A percentile compares a stretch with the other conserved stretches of the same genome.
Conservation (phyloP, 1,140 invertebrate genomes). For the Schlechtendalia chinensis region DNA sequence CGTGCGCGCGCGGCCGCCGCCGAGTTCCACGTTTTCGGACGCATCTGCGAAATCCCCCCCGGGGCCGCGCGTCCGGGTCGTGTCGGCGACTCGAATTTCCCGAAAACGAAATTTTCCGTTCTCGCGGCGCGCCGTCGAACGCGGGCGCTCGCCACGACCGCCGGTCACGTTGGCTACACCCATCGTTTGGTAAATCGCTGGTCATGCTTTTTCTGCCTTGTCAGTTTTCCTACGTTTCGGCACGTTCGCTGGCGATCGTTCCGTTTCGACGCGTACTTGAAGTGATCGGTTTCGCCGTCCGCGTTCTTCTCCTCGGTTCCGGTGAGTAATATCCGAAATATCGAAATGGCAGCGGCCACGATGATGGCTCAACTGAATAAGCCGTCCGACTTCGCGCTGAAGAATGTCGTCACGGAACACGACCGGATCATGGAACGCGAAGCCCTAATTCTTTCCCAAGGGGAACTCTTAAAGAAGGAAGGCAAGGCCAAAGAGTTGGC, state of each 20-base stretch:
- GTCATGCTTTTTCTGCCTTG: conserved; percentile 46
- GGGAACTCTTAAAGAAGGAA: conserved; percentile 85
- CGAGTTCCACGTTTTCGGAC: background rate
- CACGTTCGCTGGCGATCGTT: background rate
- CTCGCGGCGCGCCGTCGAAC: no score
- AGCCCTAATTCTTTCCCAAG: conserved; percentile 84
- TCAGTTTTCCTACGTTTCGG: background rate
- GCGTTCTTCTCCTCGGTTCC: no score
- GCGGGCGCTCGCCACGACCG: no score
- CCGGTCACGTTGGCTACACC: conserved; percentile 21
- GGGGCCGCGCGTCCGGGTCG: no score
- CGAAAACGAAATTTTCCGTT: no score
- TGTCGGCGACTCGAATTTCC: no score
- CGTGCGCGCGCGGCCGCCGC: background rate
- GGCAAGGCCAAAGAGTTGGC: conserved; percentile 91
- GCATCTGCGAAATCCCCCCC: background rate
- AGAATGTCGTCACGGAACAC: conserved; percentile 64
- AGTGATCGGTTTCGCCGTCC: background rate
- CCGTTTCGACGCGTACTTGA: background rate
- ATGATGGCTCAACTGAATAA: conserved; percentile 76
- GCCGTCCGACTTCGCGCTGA: conserved; percentile 52
- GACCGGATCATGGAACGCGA: conserved; percentile 85
- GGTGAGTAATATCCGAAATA: background rate
- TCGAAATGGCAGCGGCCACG: conserved; percentile 79
- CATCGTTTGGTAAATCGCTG: conserved; percentile 7